phyloP scores from a whole-genome alignment of 2,113 vertebrate genomes.

The Orientallactaga bullata region DNA sequence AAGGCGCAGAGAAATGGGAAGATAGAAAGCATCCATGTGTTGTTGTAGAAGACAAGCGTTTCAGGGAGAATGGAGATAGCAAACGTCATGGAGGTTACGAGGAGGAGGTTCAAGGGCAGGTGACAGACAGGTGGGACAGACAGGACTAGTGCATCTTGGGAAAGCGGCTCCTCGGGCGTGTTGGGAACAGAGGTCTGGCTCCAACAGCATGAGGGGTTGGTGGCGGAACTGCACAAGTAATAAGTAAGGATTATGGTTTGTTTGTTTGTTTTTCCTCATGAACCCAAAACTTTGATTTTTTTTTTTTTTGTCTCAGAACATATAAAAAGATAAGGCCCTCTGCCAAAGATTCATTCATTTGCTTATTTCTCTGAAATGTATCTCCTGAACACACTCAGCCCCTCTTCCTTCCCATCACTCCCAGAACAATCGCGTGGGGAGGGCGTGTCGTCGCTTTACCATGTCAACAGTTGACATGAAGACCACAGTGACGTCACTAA shows the following conservation, averaged over 20 bases:
- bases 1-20: background rate
- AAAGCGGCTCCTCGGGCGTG: background rate
- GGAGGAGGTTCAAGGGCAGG: background rate
- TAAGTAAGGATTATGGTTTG: background rate
- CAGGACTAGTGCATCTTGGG: background rate
- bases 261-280: background rate
- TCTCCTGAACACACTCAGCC: background rate
- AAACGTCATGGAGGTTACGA: background rate
- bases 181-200: background rate
- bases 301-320: background rate
- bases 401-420: background rate
- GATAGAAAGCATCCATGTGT: background rate
- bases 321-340: background rate
- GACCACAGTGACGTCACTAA: background rate
- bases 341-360: background rate
- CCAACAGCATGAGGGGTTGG: background rate
- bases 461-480: background rate
- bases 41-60: background rate
- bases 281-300: background rate
- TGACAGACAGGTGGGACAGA: accelerated
- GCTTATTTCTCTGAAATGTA: background rate
- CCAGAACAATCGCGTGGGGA: background rate
- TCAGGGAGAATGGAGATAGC: background rate
- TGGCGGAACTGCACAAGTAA: background rate
- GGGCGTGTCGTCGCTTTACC: background rate